Conservation (phyloP, 2,888 invertebrate species). For the Kryphioiulus occultus region DNA sequence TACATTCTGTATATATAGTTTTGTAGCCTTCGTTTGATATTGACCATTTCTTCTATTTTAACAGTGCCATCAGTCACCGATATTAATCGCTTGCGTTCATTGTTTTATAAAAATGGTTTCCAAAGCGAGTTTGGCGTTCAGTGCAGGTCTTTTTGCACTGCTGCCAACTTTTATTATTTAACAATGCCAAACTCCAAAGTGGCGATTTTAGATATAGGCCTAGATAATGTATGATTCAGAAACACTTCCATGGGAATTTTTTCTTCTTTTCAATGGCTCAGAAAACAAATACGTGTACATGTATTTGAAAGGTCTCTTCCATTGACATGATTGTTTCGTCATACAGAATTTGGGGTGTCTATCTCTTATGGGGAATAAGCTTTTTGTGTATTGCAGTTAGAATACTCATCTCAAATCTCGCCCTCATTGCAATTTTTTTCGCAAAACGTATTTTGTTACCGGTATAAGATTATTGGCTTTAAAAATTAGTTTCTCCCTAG, state of each 20-base stretch:
- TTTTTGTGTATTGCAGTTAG: too few relatives aligned
- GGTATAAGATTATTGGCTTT: too few relatives aligned
- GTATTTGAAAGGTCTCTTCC: neutral
- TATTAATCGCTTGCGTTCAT: neutral
- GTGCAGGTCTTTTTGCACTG: neutral
- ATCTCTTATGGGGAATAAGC: too few relatives aligned
- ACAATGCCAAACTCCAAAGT: neutral
- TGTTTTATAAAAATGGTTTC: neutral
- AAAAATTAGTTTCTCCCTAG: too few relatives aligned
- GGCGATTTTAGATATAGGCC: neutral
- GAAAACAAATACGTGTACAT: neutral
- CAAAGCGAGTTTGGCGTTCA: neutral
- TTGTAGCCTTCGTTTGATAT: constrained; percentile 14
- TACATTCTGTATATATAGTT: constrained; percentile 32
- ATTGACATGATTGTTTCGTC: neutral
- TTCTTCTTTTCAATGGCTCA: too few relatives aligned
- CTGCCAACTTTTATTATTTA: neutral
- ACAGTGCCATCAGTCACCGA: neutral
- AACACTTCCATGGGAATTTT: neutral
- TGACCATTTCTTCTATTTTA: neutral
- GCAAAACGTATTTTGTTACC: too few relatives aligned
- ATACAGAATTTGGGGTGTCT: neutral
- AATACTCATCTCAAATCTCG: too few relatives aligned
- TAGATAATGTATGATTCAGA: neutral
- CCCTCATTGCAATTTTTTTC: too few relatives aligned